Conservation (phyloP, 2,113 vertebrate genomes). For the Cariama cristata region DNA sequence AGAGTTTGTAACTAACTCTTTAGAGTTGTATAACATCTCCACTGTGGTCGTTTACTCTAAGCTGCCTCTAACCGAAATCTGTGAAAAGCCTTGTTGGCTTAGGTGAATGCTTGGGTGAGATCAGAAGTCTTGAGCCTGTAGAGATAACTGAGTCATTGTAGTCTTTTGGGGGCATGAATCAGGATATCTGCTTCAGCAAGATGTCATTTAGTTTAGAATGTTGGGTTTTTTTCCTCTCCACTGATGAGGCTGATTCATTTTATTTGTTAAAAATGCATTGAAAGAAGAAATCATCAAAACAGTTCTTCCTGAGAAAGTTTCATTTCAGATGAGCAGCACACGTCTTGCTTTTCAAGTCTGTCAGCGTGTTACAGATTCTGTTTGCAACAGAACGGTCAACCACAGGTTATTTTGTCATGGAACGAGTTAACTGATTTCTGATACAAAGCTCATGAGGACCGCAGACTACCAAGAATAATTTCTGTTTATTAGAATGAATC, state of each 20-base stretch:
- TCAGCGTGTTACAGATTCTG: not conserved
- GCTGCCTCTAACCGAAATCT: not conserved
- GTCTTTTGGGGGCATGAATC: not conserved
- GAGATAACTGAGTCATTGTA: not conserved
- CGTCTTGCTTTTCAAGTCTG: not conserved
- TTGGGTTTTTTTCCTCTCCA: not conserved
- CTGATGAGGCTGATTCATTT: not conserved
- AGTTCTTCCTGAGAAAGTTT: not conserved
- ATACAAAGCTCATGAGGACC: not conserved
- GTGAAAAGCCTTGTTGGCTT: not conserved
- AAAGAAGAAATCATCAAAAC: not conserved
- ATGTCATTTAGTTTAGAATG: not conserved
- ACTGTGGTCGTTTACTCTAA: not conserved
- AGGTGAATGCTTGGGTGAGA: accelerated
- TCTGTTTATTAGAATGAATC: constrained; percentile 64
- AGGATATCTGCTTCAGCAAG: not conserved
- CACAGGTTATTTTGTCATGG: not conserved
- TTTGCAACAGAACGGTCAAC: not conserved
- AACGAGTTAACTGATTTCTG: not conserved
- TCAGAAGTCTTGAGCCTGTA: not conserved
- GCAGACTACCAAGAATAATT: not conserved
- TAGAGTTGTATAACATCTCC: not conserved
- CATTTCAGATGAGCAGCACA: not conserved
- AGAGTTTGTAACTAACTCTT: not conserved
- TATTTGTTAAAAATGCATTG: not conserved